Evolutionary conservation across 1,140 invertebrate genomes (phyloP).

Genomic region (Campoletis sonorensis): DNA sequence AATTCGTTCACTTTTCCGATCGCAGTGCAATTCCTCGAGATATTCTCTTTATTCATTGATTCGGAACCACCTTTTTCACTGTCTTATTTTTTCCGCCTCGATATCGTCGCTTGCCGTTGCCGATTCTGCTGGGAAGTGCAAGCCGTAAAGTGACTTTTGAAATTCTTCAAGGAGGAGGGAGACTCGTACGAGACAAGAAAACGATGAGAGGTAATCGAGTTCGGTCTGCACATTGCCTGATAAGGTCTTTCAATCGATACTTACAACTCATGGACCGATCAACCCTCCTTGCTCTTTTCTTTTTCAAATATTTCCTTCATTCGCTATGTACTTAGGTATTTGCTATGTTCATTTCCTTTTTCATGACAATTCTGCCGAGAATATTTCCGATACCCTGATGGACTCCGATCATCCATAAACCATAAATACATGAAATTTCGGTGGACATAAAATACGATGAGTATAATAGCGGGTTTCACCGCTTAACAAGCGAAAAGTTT

Average conservation of each 20-base stretch:
- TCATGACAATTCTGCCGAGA: too few relatives aligned
- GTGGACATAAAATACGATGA: too few relatives aligned
- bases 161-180: neutral
- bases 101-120: neutral
- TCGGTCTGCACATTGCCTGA: neutral
- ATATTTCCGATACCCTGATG: too few relatives aligned
- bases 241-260: neutral
- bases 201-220: slow-evolving; percentile 13
- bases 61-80: neutral
- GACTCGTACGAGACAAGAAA: neutral
- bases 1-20: neutral
- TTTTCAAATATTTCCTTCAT: too few relatives aligned
- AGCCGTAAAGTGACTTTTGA: slow-evolving; percentile 36
- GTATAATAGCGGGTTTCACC: too few relatives aligned
- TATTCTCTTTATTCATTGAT: neutral
- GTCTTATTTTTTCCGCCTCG: neutral
- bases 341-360: too few relatives aligned
- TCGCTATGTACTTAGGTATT: too few relatives aligned
- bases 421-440: too few relatives aligned
- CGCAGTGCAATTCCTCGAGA: neutral
- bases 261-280: neutral
- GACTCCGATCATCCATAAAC: too few relatives aligned
- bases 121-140: slow-evolving; percentile 2
- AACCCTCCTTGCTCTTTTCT: neutral
- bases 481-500: too few relatives aligned